These are phyloP conservation scores for Pachypanchax playfairii DNA, from an alignment of 2,113 vertebrate species.

Conservation along the genomic window DNA sequence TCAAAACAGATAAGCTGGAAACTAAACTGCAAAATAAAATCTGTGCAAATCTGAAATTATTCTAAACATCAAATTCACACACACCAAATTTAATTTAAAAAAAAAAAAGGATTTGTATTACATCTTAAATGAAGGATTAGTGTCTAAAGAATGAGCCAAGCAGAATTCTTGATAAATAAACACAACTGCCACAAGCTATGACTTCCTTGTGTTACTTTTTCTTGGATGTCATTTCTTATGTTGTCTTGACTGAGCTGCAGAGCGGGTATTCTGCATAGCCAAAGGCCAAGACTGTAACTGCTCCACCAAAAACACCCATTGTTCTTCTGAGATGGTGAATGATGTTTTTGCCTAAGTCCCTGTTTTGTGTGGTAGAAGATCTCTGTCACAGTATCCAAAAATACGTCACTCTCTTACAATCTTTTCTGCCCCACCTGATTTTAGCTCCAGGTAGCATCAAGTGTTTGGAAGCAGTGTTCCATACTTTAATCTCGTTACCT, in stretches of 20 bases:
- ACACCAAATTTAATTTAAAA: too few species aligned
- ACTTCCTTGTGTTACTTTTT: constrained; percentile 39
- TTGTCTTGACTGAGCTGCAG: constrained; percentile 48
- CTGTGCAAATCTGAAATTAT: too few species aligned
- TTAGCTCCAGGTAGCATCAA: constrained; percentile 4
- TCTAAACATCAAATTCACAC: too few species aligned
- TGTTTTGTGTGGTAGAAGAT: constrained; percentile 36
- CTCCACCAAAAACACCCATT: constrained; percentile 51
- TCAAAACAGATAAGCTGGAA: too few species aligned
- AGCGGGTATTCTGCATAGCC: constrained; percentile 43
- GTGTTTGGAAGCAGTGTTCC: constrained; percentile 37
- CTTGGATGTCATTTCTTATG: constrained; percentile 42
- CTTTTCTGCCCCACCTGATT: background rate
- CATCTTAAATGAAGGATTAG: constrained; percentile 11
- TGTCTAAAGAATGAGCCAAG: constrained; percentile 30
- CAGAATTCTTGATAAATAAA: constrained; percentile 58
- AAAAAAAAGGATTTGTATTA: background rate
- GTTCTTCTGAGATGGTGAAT: constrained; percentile 43
- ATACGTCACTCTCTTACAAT: constrained; percentile 44
- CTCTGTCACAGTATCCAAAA: constrained; percentile 62
- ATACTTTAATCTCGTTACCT: too few species aligned
- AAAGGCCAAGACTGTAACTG: constrained; percentile 51
- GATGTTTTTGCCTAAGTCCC: constrained; percentile 50
- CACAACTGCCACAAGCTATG: constrained; percentile 45
- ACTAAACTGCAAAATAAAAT: too few species aligned